Evolutionary conservation across 2,113 vertebrate genomes (phyloP), one percentile per base, ranked within the genome.

Genomic region (Pitta sordida): DNA sequence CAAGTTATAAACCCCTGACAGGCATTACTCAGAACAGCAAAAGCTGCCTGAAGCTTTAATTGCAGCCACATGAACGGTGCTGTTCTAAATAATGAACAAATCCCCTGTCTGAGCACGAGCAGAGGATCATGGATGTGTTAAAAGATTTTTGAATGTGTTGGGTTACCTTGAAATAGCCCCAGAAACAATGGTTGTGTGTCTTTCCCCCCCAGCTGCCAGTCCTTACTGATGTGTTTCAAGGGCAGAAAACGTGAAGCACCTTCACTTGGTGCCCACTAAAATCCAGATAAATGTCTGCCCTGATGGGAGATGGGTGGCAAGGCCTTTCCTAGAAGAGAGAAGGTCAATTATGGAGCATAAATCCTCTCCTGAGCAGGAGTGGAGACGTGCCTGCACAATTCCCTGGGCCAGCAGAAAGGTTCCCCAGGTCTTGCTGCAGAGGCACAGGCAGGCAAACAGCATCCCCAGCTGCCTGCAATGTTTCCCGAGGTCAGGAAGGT

Each of bases 401-500:
- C 71, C 80, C 17, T 1, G 22, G 49, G 46, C 0, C 15, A 23
- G 53, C 86, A 83, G 20, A 13, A 24, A 69, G 91, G 93, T 83
- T 11, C 80, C 34, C 5, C 59, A 32, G 51, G 34, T 49, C 63
- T 17, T 18, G 41, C 34, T 70, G 94, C 89, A 55, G 73, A 85
- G 64, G 36, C 44, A 11, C 2, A 32, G 83, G 79, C 86, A 88
- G 76, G 51, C 68, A 86, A 93, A 78, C 51, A 77, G 80, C 86
- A 86, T 58, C 83, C 48, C 32, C 68, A 88, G 83, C 79, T 60
- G 43, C 63, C 49, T 18, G 22, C 59, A 43, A 55, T 86, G 74
- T 29, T 63, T 95, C 86, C 83, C 21, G 56, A 60, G 94, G 68
- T 95, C 94, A 90, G 70, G 52, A 88, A 90, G 92, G 83, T 88